phyloP scores from a whole-genome alignment of 2,113 vertebrate species.

The Rallus limicola region DNA sequence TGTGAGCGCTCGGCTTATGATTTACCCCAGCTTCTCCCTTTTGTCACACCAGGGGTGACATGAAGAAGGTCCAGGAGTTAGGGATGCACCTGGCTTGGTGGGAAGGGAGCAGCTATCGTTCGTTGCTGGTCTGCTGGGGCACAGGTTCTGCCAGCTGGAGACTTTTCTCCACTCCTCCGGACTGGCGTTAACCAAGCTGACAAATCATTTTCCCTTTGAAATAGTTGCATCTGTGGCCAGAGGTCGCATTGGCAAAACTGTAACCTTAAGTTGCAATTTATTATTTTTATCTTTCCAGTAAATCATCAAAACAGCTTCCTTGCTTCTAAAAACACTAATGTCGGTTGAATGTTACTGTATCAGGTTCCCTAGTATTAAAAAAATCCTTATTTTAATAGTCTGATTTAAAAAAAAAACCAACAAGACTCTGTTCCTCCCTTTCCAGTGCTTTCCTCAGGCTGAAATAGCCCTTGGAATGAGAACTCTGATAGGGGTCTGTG shows the following conservation, averaged over 20 bases:
- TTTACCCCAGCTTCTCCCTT: not conserved
- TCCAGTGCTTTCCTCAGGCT: accelerated
- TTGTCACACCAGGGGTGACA: not conserved
- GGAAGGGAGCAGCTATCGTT: not conserved
- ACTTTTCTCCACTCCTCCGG: not conserved
- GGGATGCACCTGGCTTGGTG: accelerated
- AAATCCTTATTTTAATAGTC: not conserved
- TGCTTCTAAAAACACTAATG: not conserved
- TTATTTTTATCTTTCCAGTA: not conserved
- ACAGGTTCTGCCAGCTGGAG: not conserved
- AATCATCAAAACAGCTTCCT: not conserved
- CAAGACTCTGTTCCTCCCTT: not conserved
- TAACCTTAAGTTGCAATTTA: not conserved
- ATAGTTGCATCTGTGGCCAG: not conserved
- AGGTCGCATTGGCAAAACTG: not conserved
- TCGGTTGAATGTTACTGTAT: not conserved
- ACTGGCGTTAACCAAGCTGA: not conserved
- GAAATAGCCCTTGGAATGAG: not conserved
- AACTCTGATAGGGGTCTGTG: accelerated
- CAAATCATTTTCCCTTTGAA: not conserved
- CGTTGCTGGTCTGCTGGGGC: not conserved
- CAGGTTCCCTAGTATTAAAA: not conserved
- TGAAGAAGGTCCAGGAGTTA: not conserved
- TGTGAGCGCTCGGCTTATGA: not conserved
- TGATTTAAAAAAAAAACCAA: not conserved